phyloP scores from a whole-genome alignment of 2,888 invertebrate genomes.

The Dryocosmus kuriphilus region DNA sequence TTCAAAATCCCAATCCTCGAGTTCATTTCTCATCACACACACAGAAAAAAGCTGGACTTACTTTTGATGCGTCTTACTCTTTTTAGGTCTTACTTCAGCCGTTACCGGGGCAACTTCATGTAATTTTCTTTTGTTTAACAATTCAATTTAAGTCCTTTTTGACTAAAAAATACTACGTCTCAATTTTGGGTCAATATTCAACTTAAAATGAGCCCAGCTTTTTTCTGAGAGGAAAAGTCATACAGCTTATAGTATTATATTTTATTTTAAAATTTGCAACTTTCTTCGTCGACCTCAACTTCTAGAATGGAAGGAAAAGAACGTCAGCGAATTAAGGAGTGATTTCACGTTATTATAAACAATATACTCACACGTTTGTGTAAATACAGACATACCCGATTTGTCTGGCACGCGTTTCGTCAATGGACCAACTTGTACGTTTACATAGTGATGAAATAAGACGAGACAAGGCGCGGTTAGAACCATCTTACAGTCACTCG shows the following conservation, averaged over 20 bases:
- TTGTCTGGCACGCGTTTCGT: constrained; percentile 38
- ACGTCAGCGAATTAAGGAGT: constrained; percentile 27
- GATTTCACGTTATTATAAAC: constrained; percentile 26
- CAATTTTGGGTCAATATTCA: no score
- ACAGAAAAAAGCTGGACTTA: no score
- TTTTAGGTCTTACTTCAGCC: no score
- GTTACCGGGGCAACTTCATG: no score
- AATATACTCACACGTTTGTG: constrained; percentile 19
- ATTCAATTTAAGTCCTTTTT: no score
- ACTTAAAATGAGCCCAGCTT: no score
- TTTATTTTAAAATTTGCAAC: not conserved
- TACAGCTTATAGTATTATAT: not conserved
- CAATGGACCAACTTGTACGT: constrained; percentile 16
- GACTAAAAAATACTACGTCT: no score
- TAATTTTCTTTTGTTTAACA: no score
- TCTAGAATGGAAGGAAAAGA: constrained; percentile 14
- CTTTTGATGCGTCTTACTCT: no score
- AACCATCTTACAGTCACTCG: constrained; percentile 8
- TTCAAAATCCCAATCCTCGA: constrained; percentile 1
- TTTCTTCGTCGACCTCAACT: not conserved
- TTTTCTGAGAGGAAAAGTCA: no score
- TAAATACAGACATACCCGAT: constrained; percentile 29
- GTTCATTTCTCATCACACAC: not conserved
- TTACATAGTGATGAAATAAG: constrained; percentile 15
- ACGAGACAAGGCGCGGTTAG: constrained; percentile 13